These are phyloP conservation scores for Lepidurus apus DNA, from an alignment of 1,140 invertebrate species.

Conservation along the genomic window DNA sequence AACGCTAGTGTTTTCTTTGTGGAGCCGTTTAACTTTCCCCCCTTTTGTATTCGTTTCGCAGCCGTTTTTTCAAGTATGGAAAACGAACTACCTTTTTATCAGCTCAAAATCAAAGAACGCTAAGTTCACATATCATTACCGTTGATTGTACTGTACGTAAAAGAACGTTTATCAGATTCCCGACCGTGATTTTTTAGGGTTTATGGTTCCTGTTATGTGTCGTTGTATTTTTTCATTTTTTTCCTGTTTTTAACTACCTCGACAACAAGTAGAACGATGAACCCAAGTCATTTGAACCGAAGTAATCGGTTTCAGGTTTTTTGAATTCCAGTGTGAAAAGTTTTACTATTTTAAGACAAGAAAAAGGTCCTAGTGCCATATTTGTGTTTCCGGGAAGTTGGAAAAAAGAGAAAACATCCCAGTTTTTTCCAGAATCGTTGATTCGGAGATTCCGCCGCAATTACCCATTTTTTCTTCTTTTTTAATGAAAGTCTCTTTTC, in stretches of 20 bases:
- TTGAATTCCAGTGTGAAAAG: no score
- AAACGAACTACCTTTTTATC: neutral
- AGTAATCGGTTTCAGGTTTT: no score
- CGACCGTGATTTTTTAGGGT: neutral
- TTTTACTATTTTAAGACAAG: no score
- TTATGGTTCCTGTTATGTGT: neutral
- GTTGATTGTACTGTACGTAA: neutral
- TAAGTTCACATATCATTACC: slow-evolving; percentile 5
- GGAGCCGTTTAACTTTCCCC: neutral
- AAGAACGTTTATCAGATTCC: neutral
- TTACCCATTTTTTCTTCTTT: no score
- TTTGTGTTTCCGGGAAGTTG: no score
- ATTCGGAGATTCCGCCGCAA: no score
- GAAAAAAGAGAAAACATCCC: no score
- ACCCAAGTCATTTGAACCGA: no score
- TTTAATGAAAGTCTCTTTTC: no score
- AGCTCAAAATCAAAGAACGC: slow-evolving; percentile 14
- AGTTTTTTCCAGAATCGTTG: no score
- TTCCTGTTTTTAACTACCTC: neutral
- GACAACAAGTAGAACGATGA: no score
- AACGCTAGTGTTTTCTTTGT: neutral
- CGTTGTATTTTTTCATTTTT: neutral
- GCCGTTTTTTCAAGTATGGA: neutral
- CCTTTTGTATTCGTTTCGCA: neutral
- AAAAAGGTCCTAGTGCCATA: no score